Evolutionary conservation across 2,888 invertebrate species (phyloP), one percentile per base, ranked within the genome.

Genomic region (Oasisia sp.): DNA sequence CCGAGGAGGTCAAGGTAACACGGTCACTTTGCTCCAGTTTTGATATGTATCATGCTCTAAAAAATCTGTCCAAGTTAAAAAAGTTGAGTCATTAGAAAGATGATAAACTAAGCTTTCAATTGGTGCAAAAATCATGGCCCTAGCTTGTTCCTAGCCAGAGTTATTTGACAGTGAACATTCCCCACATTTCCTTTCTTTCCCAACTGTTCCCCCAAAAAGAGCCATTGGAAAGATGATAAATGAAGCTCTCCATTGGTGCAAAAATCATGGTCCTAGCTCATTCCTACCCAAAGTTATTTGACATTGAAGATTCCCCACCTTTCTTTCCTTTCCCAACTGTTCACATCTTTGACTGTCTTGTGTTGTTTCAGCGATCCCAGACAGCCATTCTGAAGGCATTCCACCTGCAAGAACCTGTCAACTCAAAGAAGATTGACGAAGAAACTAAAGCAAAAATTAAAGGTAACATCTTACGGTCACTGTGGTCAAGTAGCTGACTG

Each of bases 391-490:
- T 99, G 92, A 97, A 97, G 94, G 97, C 97, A 95, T 97, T 98
- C 93, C 98, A 98, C 93, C 97, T 98, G 94, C 97, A 97, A 94
- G 97, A 97, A 93, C 97, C 92, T 14, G 91, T 97, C 90, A 98
- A 98, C 95, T 98, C 98, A 0, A 97, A 97, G n/a, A 97, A 97
- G 93, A 98, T 98, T 2, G 98, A 98, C 94, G 98, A 98, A 0
- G 97, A 98, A 93, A 97, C 97, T 94, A 98, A 97, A 95, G 97
- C 97, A 94, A 98, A 98, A 95, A 97, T 98, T 92, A 98, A 98
- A 97, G 96, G 96, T 94, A 50, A 50, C 50, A 50, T 50, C 50
- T 50, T 50, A 14, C 11, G 45, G 45, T 45, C 45, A 45, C 14
- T 50, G 12, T 50, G 50, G 27, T 74, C n/a, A 74, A 74, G 27